Percentiles rank a stretch among this genome's conserved stretches.
Evolutionary conservation across 1,140 invertebrate species (phyloP).

Genomic region (Cotesia chilonis): DNA sequence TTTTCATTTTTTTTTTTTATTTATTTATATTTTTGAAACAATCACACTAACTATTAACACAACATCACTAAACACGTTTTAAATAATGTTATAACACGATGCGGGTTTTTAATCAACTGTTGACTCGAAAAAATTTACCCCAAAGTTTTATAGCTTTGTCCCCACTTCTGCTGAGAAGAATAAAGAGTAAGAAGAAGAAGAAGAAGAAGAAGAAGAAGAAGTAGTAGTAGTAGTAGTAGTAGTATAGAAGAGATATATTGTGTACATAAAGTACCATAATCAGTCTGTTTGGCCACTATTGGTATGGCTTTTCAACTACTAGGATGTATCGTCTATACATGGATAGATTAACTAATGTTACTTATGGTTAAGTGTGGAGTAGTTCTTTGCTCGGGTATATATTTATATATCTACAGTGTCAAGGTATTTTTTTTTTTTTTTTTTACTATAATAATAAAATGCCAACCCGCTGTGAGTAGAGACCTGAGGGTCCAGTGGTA

Average conservation of each 20-base stretch:
- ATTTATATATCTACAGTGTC: no score
- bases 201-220: no score
- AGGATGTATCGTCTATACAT: no score
- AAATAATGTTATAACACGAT: background rate
- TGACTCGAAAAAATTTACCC: constrained; percentile 16
- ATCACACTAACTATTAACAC: background rate
- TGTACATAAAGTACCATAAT: background rate
- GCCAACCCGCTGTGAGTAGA: no score
- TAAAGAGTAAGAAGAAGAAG: background rate
- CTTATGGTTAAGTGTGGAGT: no score
- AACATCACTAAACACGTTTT: background rate
- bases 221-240: no score
- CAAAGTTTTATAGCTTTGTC: constrained; percentile 15
- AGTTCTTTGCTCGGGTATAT: no score
- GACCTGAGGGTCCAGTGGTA: no score
- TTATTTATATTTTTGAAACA: background rate
- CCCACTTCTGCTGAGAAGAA: constrained; percentile 6
- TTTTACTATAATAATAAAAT: no score
- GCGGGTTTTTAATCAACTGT: constrained; percentile 6
- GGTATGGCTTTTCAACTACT: background rate
- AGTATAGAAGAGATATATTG: no score
- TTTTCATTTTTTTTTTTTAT: background rate
- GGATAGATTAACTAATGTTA: no score
- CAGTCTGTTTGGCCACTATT: background rate
- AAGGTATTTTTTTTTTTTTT: no score